phyloP scores from a whole-genome alignment of 1,140 invertebrate genomes.

The Scylla paramamosain region DNA sequence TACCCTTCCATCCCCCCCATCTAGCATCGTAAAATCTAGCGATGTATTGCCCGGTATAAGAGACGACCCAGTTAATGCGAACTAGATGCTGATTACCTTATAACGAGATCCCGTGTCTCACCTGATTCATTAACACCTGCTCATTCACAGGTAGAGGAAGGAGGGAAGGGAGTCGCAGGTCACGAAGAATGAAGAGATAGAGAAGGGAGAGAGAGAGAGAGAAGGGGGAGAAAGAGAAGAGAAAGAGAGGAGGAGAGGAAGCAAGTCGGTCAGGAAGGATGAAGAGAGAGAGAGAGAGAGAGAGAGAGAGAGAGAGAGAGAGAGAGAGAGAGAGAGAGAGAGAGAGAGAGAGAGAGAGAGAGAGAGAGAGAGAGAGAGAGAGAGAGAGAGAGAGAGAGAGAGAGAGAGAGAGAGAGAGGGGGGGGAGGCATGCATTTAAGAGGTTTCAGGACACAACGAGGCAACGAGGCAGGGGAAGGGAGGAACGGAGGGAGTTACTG shows the following conservation, averaged over 20 bases:
- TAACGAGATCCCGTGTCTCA: not conserved
- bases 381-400: too few species aligned
- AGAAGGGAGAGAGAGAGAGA: not conserved
- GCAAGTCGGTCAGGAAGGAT: not conserved
- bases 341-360: too few species aligned
- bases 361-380: too few species aligned
- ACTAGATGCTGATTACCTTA: conserved; percentile 22
- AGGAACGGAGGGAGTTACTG: not conserved
- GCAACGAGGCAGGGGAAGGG: not conserved
- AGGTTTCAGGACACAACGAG: too few species aligned
- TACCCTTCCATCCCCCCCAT: not conserved
- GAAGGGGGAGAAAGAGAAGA: not conserved
- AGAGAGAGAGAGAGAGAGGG: not conserved
- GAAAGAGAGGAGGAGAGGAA: not conserved
- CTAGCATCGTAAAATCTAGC: not conserved
- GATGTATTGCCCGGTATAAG: not conserved
- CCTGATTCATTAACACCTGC: not conserved
- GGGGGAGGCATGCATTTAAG: not conserved
- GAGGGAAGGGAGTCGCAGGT: not conserved
- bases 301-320: not conserved
- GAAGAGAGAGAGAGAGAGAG: too few species aligned
- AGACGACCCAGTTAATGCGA: conserved; percentile 4
- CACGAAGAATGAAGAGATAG: too few species aligned
- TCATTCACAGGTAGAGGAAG: not conserved
- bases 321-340: not conserved